Evolutionary conservation across 2,888 invertebrate species (phyloP).

Genomic region (Zygogramma bicolorata): DNA sequence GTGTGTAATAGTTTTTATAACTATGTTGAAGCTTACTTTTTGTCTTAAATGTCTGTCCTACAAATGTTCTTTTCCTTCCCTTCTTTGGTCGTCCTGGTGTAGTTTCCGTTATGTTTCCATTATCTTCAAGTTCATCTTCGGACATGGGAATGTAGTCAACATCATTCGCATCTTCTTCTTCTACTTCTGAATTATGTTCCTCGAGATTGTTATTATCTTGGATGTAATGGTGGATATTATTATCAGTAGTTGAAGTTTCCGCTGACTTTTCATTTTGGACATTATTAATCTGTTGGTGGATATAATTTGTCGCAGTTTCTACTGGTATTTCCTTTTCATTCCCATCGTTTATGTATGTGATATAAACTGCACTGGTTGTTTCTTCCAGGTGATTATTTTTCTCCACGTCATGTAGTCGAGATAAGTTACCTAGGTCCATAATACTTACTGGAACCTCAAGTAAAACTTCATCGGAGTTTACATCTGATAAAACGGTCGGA

Average conservation of each 20-base stretch:
- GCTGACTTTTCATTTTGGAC: too few species aligned
- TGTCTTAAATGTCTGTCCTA: background rate
- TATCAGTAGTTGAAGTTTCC: conserved; percentile 1
- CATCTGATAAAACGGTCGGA: background rate
- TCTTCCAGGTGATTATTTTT: background rate
- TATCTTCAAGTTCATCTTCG: conserved; percentile 9
- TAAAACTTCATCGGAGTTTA: background rate
- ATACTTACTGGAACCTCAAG: background rate
- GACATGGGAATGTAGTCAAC: conserved; percentile 13
- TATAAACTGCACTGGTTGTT: background rate
- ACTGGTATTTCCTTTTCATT: conserved; percentile 2
- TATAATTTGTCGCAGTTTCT: too few species aligned
- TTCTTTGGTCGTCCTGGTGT: conserved; percentile 8
- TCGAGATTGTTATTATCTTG: background rate
- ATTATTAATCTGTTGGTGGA: too few species aligned
- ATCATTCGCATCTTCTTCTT: background rate
- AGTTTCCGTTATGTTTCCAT: conserved; percentile 10
- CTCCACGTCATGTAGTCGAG: background rate
- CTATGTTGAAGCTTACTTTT: background rate
- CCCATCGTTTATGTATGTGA: background rate
- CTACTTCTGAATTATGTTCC: background rate
- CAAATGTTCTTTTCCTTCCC: background rate
- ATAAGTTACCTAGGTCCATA: background rate
- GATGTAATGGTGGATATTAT: background rate
- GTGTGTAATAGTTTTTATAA: background rate